Percentiles rank a stretch among this genome's conserved stretches.
These are phyloP conservation scores for Chelidonichthys spinosus DNA, from an alignment of 2,797 vertebrate genomes.

Conservation along the genomic window DNA sequence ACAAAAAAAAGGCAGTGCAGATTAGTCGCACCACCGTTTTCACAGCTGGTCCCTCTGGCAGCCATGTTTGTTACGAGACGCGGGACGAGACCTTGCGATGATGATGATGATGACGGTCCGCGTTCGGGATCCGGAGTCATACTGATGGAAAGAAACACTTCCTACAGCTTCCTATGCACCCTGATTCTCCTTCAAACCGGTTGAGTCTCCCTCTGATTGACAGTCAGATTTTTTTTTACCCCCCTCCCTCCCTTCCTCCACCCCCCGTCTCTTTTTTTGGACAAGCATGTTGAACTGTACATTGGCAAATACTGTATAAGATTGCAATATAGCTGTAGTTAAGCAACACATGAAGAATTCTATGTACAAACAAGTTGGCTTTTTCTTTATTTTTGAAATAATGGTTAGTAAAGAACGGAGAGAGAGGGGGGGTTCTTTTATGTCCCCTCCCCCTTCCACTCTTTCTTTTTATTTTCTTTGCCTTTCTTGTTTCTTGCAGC, in stretches of 20 bases:
- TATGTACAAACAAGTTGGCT: constrained; percentile 97
- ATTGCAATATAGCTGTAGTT: constrained; percentile 89
- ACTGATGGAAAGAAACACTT: constrained; percentile 73
- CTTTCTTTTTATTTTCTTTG: constrained; percentile 85
- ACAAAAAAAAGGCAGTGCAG: constrained; percentile 55
- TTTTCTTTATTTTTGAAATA: constrained; percentile 76
- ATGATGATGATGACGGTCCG: constrained; percentile 71
- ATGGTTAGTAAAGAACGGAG: constrained; percentile 88
- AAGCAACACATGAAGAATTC: constrained; percentile 96
- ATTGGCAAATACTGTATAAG: constrained; percentile 88
- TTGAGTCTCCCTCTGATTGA: constrained; percentile 70
- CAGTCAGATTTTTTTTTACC: constrained; percentile 76
- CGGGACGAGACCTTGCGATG: constrained; percentile 54
- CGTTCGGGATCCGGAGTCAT: constrained; percentile 64
- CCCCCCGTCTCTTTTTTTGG: constrained; percentile 80
- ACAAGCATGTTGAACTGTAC: constrained; percentile 82
- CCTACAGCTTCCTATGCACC: constrained; percentile 61
- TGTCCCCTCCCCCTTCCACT: constrained; percentile 86
- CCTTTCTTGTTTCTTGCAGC: constrained; percentile 79
- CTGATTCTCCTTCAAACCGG: constrained; percentile 64
- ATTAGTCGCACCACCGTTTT: constrained; percentile 72
- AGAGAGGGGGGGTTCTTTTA: constrained; percentile 75
- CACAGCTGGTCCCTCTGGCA: constrained; percentile 73
- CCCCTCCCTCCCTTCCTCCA: constrained; percentile 83
- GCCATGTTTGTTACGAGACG: constrained; percentile 53